Conservation (phyloP, 2,113 vertebrate species). For the Lucifuga dentata region DNA sequence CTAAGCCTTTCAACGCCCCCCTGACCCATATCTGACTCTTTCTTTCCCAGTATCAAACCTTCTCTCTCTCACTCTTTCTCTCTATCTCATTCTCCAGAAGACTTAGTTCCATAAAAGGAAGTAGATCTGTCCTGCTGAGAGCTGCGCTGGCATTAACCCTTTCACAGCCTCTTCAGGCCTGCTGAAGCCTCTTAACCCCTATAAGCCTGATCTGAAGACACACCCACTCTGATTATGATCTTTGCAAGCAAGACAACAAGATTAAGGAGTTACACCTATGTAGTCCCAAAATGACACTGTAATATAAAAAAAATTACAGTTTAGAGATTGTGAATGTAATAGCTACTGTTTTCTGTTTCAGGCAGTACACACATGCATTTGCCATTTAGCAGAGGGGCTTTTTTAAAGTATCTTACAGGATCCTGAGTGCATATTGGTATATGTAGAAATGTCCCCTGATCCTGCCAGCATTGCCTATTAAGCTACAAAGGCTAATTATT, state of each 20-base stretch:
- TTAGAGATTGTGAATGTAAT: background rate
- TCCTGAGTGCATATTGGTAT: slow-evolving; percentile 21
- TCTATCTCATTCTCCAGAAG: slow-evolving; percentile 44
- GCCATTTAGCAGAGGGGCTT: slow-evolving; percentile 19
- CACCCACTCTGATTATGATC: too few species aligned
- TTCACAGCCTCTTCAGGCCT: slow-evolving; percentile 35
- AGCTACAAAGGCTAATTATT: background rate
- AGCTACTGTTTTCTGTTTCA: background rate
- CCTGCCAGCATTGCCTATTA: slow-evolving; percentile 13
- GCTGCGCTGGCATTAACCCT: slow-evolving; percentile 60
- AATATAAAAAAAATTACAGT: too few species aligned
- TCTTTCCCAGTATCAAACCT: slow-evolving; percentile 47
- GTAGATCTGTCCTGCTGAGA: slow-evolving; percentile 57
- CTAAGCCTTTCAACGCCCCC: slow-evolving; percentile 21
- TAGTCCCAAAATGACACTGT: too few species aligned
- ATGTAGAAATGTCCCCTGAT: slow-evolving; percentile 30
- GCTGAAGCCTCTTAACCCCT: slow-evolving; percentile 27
- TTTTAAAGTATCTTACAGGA: slow-evolving; percentile 21
- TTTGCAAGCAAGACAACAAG: too few species aligned
- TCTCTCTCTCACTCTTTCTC: slow-evolving; percentile 4
- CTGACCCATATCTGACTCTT: slow-evolving; percentile 39
- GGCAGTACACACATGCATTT: background rate
- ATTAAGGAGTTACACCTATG: too few species aligned
- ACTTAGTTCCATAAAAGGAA: slow-evolving; percentile 81
- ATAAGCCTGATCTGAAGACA: background rate